Evolutionary conservation across 2,797 vertebrate genomes (phyloP), one percentile per base, ranked within the genome.

Genomic region (Pogoniulus pusillus): DNA sequence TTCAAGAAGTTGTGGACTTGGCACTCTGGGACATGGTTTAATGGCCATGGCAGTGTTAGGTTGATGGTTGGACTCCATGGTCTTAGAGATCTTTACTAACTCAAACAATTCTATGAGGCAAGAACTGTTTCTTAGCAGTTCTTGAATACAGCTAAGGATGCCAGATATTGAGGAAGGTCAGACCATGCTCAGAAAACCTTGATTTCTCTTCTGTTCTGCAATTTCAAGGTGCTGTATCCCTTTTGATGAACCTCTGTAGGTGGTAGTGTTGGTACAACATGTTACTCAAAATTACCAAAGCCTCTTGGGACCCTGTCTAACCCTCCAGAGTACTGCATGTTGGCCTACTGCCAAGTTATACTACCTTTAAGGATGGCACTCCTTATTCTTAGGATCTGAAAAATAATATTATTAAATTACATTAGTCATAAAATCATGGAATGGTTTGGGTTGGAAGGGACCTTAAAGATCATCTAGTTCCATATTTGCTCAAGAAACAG

Each of bases 161-260:
- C 26, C 64, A 30, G 12, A 32, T 63, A 30, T 37, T 71, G 27
- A 87, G 27, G 16, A 83, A 70, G 4, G 19, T 63, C 8, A 4
- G 35, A 49, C 7, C 5, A 59, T 17, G 57, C 5, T 43, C 4
- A 22, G 72, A 85, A 4, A 69, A 10, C 7, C 9, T 41, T n/a
- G 30, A 68, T 30, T 51, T 83, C 47, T 62, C 8, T 45, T 85
- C 14, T 29, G 19, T 70, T 91, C 68, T 73, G 30, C 23, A 54
- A 63, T 78, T 73, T 79, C 35, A 13, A 62, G 57, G 26, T 30
- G 13, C 10, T 80, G 8, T 49, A 91, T 86, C 41, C 30, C 51
- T 88, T 87, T 92, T 74, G 16, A 19, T 82, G 77, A 82, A 85
- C 51, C 93, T 92, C 85, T 94, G 90, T 88, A 94, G 94, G 74